Base-by-base conservation (phyloP, 2,888 invertebrate species). In the Lissonota sp. region DNA sequence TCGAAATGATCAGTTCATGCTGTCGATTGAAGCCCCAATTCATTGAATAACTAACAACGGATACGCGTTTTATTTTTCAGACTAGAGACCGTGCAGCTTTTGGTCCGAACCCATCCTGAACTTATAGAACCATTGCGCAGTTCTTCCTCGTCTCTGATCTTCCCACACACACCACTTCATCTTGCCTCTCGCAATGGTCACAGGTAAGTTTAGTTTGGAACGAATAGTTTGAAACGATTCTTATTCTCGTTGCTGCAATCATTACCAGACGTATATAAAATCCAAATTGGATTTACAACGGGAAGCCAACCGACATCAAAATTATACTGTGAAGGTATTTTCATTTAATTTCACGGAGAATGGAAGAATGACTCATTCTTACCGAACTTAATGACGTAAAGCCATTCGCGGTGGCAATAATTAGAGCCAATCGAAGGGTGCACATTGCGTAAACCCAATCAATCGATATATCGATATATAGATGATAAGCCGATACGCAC, bases 161-260 rank as follows among this genome's bases (percentile, higher is more conserved):
- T 96, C 91, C 94, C 96, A 79, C 96, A 97, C 90, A 97, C 98
- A 7, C 97, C 98, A 0, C 94, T 99, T n/a, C 99, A 99, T 92
- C 94, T 98, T 84, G 99, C 99, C 81, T 97, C 98, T 91, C 95
- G 97, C 85, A 98, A 98, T 93, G 99, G 99, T 5, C 97, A 97
- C 93, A 96, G 96, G 97, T 97, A 91, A 95, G 95, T 94, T 12
- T 10, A 16, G 5, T 3, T 53, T 7, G 26, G 53, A 53, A 14
- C 53, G 6, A 53, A 26, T 44, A 14, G 57, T 4, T 12, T 26
- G 40, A 12, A 42, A 51, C 46, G 42, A 42, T 55, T 42, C 51
- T 73, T 49, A 55, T 14, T 42, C 62, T 62, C 26, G 26, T 73
- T 6, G 37, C 58, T 0, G 10, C 44, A 55, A 63, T 73, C 53